These are phyloP conservation scores for Eurosta solidaginis DNA, from an alignment of 1,140 invertebrate genomes.

Conservation along the genomic window DNA sequence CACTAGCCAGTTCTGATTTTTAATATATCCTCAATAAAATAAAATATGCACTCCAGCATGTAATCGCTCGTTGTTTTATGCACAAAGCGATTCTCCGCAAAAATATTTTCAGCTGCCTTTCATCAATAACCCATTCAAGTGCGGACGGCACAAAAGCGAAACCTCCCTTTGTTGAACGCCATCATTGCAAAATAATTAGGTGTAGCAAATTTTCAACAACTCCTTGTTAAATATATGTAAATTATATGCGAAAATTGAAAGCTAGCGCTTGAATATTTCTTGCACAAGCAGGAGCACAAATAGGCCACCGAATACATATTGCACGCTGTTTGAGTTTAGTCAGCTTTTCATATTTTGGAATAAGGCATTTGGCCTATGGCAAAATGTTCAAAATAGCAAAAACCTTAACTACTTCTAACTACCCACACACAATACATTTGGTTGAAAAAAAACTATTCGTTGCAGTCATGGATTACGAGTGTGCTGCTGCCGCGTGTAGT, in stretches of 20 bases:
- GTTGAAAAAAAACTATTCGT: background rate
- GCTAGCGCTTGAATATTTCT: background rate
- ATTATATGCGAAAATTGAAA: background rate
- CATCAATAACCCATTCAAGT: background rate
- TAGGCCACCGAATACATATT: background rate
- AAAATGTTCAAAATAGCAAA: background rate
- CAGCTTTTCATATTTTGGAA: background rate
- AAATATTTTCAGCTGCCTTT: conserved; percentile 4
- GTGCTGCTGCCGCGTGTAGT: background rate
- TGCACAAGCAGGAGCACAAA: no score
- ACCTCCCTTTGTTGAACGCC: background rate
- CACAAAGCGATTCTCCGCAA: background rate
- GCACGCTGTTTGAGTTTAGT: background rate
- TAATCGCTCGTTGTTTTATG: background rate
- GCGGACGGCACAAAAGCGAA: background rate
- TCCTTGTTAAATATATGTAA: background rate
- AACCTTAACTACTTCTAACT: background rate
- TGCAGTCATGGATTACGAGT: background rate
- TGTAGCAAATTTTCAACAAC: conserved; percentile 27
- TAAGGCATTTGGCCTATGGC: background rate
- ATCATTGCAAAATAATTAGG: conserved; percentile 26
- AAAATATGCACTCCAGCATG: background rate
- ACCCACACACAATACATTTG: background rate
- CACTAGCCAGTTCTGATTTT: no score
- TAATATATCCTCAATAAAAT: background rate